Base-by-base conservation (phyloP, 2,888 invertebrate species). In the Abrostola tripartita region DNA sequence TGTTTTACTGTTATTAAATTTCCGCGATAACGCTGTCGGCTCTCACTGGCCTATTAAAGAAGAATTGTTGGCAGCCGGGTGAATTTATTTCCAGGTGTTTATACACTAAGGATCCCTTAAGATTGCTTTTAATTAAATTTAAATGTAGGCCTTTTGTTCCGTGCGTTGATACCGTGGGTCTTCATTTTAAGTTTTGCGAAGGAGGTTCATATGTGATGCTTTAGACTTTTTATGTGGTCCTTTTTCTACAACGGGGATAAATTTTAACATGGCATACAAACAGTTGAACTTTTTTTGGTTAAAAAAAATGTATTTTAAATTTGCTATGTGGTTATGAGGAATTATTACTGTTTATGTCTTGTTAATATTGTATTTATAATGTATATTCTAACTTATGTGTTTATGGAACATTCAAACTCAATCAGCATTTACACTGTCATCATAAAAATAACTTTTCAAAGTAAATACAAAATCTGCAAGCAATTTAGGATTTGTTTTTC, bases 1-100 rank as follows among this genome's bases (percentile, higher is more conserved):
- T 86, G 85, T 85, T 85, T 82, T 80, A 83, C 79, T 84, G 86
- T 89, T 90, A 90, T 90, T 90, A 90, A 89, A 88, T 88, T 90
- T 89, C 79, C 81, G 83, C 82, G 88, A 90, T 90, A 89, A 86
- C 84, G 83, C 79, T 82, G 84, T 82, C 74, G 73, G 81, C 77
- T 80, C 81, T 80, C 76, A 76, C 79, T 83, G 74, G 81, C 83
- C 86, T 88, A 88, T 88, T 90, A 84, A 85, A 88, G 86, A 88
- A 89, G 90, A 89, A 87, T 87, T 85, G 88, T 89, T 79, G 84
- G 81, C 84, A 84, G 84, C 82, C 81, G 71, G 66, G 80, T 81
- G 77, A 85, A 90, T 89, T 88, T 89, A 90, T 85, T 82, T 81
- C 67, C 83, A 83, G 84, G 87, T 85, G 81, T 79, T 80, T 79